Base-by-base conservation (phyloP, 2,113 vertebrate species). In the Pituophis catenifer region DNA sequence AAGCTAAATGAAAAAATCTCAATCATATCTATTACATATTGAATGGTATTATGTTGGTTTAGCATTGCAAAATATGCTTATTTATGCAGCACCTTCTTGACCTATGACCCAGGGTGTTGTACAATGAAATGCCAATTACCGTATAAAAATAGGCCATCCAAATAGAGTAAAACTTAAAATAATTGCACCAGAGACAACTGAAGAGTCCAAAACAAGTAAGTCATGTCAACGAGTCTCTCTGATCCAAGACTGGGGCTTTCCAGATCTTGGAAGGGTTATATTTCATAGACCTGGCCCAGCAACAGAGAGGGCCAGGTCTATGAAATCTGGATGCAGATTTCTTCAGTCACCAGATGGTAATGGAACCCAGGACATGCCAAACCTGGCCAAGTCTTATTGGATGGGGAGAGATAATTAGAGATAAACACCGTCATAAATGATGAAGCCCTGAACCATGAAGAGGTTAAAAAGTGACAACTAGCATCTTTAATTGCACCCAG, bases 41-140 rank as follows among this genome's bases (percentile, higher is more conserved):
- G 93, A 95, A 89, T n/a, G 1, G 6, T 10, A 93, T 44, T 12
- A 88, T 90, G 17, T 58, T 91, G 93, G 93, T 95, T 95, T 94
- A 70, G 33, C 21, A 92, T 91, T 95, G 48, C 44, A 93, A 89
- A 65, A 95, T 58, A 15, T 75, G 65, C 23, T 75, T 75, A 33
- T 75, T 75, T 75, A 17, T 75, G 13, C 11, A n/a, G n/a, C 59
- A 65, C n/a, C 13, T 75, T 75, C 65, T 75, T 75, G 12, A 75
- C 5, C 29, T 15, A 33, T 15, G 12, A 33, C 13, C 13, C 65
- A 70, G 29, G 13, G 13, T 15, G n/a, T 13, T 33, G n/a, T 75
- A 75, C 13, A 70, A 33, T 75, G 29, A 75, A 75, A 75, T 75
- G 29, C 29, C n/a, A 75, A 33, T 75, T 15, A n/a, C 11, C 1